Percentiles rank a stretch among this genome's conserved stretches.
These are phyloP conservation scores for Poecilia latipinna DNA, from an alignment of 2,113 vertebrate species.

Conservation along the genomic window DNA sequence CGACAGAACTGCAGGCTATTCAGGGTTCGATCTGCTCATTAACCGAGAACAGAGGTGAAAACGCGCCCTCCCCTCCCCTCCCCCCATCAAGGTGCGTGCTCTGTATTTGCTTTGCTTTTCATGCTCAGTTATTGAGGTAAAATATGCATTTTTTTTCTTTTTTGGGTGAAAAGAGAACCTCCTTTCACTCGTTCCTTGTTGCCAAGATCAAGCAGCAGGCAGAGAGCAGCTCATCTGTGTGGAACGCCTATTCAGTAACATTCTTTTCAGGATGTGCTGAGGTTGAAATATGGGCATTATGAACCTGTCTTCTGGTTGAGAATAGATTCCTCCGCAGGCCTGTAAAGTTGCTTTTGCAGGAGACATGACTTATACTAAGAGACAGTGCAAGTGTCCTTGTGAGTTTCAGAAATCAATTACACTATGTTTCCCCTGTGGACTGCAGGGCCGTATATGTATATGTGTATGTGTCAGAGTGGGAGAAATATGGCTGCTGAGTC, in stretches of 20 bases:
- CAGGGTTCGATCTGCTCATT: conserved; percentile 60
- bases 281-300: conserved; percentile 72
- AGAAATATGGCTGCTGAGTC: conserved; percentile 9
- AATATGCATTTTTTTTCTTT: conserved; percentile 21
- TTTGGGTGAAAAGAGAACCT: conserved; percentile 10
- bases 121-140: conserved; percentile 28
- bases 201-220: conserved; percentile 41
- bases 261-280: conserved; percentile 63
- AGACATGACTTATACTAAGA: conserved; percentile 67
- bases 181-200: conserved; percentile 1
- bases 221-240: conserved; percentile 16
- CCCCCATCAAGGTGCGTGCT: not conserved
- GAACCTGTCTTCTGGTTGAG: conserved; percentile 69
- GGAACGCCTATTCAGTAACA: conserved; percentile 59
- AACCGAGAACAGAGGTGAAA: conserved; percentile 35
- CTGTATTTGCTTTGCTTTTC: conserved; percentile 29
- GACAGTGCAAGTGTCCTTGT: conserved; percentile 62
- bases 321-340: conserved; percentile 65
- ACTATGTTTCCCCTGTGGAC: conserved; percentile 45
- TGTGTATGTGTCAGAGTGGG: conserved; percentile 13
- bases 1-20: conserved; percentile 50
- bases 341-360: conserved; percentile 61
- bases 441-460: conserved; percentile 41
- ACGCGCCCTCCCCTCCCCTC: not conserved
- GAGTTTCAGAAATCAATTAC: conserved; percentile 72